A percentile compares a stretch with the other conserved stretches of the same genome.
Conservation (phyloP, 2,797 vertebrate genomes). For the Parambassis ranga region DNA sequence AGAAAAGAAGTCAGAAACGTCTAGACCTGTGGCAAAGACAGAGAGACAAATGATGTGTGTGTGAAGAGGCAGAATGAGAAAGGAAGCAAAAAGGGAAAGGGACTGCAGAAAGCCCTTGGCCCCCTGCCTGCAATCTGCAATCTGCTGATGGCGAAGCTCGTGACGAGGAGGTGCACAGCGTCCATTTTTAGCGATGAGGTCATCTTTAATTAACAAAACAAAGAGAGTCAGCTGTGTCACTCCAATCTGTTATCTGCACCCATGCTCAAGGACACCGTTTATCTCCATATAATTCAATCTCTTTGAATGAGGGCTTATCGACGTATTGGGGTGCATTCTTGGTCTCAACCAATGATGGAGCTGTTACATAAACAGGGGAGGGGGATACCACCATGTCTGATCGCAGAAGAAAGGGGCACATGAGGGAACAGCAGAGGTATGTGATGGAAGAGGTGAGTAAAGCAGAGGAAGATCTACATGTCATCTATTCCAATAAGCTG, state of each 20-base stretch:
- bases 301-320: constrained; percentile 79
- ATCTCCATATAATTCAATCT: constrained; percentile 84
- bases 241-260: constrained; percentile 84
- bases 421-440: constrained; percentile 41
- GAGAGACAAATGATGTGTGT: constrained; percentile 54
- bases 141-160: constrained; percentile 85
- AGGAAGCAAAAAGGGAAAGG: constrained; percentile 66
- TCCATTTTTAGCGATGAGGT: constrained; percentile 89
- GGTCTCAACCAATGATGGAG: constrained; percentile 69
- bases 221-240: constrained; percentile 84
- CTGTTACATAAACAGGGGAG: constrained; percentile 75
- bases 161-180: constrained; percentile 82
- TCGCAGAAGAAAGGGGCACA: constrained; percentile 32
- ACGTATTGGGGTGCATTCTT: constrained; percentile 69
- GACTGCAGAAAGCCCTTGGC: constrained; percentile 81
- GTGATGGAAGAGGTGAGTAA: constrained; percentile 31
- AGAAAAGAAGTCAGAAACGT: constrained; percentile 39
- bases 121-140: constrained; percentile 82
- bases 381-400: constrained; percentile 56
- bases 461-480: constrained; percentile 37
- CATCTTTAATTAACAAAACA: constrained; percentile 88
- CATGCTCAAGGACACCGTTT: constrained; percentile 82
- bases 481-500: constrained; percentile 42
- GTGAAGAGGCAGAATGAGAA: constrained; percentile 65
- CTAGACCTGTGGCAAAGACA: constrained; percentile 48